Conservation (phyloP, 2,797 vertebrate genomes). For the Periophthalmus magnuspinnatus region DNA sequence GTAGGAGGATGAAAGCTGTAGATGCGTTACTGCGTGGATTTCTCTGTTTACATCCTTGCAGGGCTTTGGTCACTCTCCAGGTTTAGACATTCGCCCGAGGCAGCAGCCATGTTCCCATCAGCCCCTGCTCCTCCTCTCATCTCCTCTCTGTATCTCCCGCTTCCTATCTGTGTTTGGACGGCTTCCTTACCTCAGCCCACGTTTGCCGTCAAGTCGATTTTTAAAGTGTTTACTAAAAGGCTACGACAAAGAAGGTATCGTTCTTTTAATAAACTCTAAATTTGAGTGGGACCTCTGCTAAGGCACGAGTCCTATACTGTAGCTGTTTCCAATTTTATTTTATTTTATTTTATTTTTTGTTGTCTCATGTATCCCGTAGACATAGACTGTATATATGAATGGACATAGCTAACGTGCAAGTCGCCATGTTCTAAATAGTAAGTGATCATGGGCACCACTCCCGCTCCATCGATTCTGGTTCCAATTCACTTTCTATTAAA, state of each 20-base stretch:
- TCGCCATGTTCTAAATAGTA: too few species aligned
- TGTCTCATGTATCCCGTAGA: too few species aligned
- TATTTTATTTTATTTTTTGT: too few species aligned
- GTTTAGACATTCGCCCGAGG: conserved; percentile 50
- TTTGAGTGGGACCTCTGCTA: too few species aligned
- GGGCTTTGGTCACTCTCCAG: conserved; percentile 69
- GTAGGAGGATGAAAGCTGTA: conserved; percentile 67
- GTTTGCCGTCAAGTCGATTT: conserved; percentile 21
- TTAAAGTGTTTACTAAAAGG: conserved; percentile 11
- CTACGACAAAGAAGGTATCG: neutral
- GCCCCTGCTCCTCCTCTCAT: conserved; percentile 56
- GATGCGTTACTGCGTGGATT: conserved; percentile 51
- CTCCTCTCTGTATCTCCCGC: conserved; percentile 39
- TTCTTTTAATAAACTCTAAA: neutral
- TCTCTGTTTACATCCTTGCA: conserved; percentile 33
- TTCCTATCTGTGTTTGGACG: conserved; percentile 30
- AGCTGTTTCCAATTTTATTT: too few species aligned
- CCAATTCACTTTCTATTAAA: too few species aligned
- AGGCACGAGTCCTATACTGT: too few species aligned
- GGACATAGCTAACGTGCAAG: too few species aligned
- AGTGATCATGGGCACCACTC: too few species aligned
- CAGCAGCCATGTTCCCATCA: conserved; percentile 51
- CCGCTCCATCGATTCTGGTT: too few species aligned
- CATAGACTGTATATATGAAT: too few species aligned
- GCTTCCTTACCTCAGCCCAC: conserved; percentile 38